Evolutionary conservation across 2,797 vertebrate genomes (phyloP).

Genomic region (Dicrostonyx torquatus): DNA sequence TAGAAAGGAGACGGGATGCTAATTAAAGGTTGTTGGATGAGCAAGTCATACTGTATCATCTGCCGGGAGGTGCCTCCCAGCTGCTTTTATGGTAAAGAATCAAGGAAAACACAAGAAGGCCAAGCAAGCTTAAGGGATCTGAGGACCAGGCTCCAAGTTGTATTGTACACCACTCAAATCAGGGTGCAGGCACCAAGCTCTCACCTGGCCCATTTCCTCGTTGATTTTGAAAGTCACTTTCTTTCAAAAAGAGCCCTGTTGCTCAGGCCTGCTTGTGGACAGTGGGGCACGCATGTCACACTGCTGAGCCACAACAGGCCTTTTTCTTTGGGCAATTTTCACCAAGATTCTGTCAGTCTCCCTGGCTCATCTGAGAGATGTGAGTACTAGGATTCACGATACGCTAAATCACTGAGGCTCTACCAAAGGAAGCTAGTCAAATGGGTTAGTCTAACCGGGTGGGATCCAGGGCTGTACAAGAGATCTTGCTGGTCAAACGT

Average conservation of each 20-base stretch:
- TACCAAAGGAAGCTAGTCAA: conserved; percentile 76
- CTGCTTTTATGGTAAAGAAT: conserved; percentile 83
- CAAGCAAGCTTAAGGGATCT: conserved; percentile 77
- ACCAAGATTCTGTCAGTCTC: conserved; percentile 78
- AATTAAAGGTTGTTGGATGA: conserved; percentile 84
- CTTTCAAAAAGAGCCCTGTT: conserved; percentile 75
- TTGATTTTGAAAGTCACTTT: conserved; percentile 80
- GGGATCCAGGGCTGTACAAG: no score
- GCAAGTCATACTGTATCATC: conserved; percentile 82
- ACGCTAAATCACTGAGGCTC: conserved; percentile 78
- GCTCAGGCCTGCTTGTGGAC: conserved; percentile 78
- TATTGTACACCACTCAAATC: conserved; percentile 70
- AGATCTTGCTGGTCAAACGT: background rate
- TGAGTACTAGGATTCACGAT: conserved; percentile 72
- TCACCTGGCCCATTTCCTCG: conserved; percentile 73
- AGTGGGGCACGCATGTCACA: conserved; percentile 68
- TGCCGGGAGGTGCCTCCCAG: conserved; percentile 79
- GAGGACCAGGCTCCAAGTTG: conserved; percentile 62
- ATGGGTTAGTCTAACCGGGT: conserved; percentile 76
- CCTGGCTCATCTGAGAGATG: conserved; percentile 75
- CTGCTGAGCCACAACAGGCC: conserved; percentile 71
- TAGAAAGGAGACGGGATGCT: conserved; percentile 76
- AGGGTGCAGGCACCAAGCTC: conserved; percentile 75
- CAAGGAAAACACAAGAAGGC: conserved; percentile 84
- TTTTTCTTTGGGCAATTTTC: conserved; percentile 73